Evolutionary conservation across 1,140 invertebrate genomes (phyloP).

Genomic region (Pemphigus obesinymphae): DNA sequence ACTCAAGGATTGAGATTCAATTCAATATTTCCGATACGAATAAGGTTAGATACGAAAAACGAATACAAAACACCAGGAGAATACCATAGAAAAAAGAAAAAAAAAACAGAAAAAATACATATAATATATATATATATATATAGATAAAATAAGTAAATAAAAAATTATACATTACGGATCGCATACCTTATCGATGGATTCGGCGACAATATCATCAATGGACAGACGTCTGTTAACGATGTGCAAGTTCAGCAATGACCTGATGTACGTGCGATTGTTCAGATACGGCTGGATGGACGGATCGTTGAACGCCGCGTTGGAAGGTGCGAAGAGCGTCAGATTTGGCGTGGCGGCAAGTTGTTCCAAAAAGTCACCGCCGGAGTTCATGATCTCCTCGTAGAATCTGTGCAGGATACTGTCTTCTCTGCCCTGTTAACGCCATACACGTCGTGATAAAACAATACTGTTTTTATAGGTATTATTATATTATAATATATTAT

Average conservation of each 20-base stretch:
- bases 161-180: neutral
- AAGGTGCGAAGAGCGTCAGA: constrained; percentile 82
- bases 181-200: constrained; percentile 19
- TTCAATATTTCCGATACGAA: too few relatives aligned
- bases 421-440: constrained; percentile 63
- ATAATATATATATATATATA: too few relatives aligned
- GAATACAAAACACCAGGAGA: neutral
- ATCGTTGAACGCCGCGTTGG: constrained; percentile 74
- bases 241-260: constrained; percentile 75
- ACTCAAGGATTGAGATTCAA: too few relatives aligned
- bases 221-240: constrained; percentile 58
- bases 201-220: constrained; percentile 25
- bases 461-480: too few relatives aligned
- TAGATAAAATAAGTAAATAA: too few relatives aligned
- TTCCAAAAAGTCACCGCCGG: constrained; percentile 67
- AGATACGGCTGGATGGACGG: constrained; percentile 65
- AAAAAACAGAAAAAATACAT: neutral
- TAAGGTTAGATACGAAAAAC: neutral
- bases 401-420: constrained; percentile 77
- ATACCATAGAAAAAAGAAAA: neutral
- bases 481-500: too few relatives aligned
- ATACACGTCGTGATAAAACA: too few relatives aligned
- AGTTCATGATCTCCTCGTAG: constrained; percentile 70
- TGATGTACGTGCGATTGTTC: constrained; percentile 55
- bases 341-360: constrained; percentile 65